Percentiles rank a stretch among this genome's conserved stretches.
These are phyloP conservation scores for Gadus macrocephalus DNA, from an alignment of 2,113 vertebrate genomes.

Conservation along the genomic window DNA sequence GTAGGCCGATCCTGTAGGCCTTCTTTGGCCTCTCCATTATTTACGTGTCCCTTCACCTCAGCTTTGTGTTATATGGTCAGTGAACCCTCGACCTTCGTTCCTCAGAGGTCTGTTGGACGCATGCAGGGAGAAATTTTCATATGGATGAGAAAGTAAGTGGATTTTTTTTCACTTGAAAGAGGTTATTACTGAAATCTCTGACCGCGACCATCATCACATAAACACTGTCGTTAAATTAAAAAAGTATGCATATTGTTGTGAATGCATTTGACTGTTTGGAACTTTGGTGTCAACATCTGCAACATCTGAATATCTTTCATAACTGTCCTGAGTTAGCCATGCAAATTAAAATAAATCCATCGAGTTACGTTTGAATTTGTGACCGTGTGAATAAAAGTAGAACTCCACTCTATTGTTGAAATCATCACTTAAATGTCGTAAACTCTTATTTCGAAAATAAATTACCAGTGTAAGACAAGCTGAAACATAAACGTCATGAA, in stretches of 20 bases:
- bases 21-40: background rate
- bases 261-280: background rate
- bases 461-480: no score
- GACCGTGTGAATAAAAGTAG: background rate
- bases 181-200: background rate
- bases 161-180: background rate
- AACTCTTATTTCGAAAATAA: no score
- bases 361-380: background rate
- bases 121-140: no score
- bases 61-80: background rate
- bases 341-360: background rate
- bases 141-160: background rate
- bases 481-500: no score
- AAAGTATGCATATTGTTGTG: background rate
- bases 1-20: background rate
- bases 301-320: slow-evolving; percentile 31
- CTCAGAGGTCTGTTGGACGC: no score
- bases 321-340: slow-evolving; percentile 20
- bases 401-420: background rate
- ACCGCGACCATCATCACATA: background rate
- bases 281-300: slow-evolving; percentile 1
- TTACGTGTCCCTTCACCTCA: background rate
- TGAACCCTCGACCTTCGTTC: background rate
- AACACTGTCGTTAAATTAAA: background rate
- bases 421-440: no score